Base-by-base conservation (phyloP, 2,113 vertebrate genomes). In the Ictidomys tridecemlineatus region DNA sequence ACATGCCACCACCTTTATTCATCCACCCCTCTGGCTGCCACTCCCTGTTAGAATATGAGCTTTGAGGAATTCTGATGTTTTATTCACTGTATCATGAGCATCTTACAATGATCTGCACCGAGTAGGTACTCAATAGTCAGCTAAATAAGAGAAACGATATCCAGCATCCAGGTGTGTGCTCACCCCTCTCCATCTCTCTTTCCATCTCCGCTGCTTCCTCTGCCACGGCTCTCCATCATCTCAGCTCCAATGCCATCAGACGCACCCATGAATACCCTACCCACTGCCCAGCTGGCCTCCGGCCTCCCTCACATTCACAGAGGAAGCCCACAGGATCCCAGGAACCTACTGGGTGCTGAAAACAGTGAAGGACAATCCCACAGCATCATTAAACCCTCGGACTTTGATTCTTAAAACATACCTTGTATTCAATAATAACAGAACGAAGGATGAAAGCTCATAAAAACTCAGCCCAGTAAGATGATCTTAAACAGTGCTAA, bases 401-500 rank as follows among this genome's bases (percentile, higher is more conserved):
- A 39, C 32, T 79, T 93, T 34, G 14, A 22, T 86, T 78, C 78
- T 70, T 53, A 28, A 63, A 63, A 63, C 69, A 91, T 2, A 34
- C 58, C 34, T 84, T 84, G 42, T 18, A 37, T 34, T 56, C 34
- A 92, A 56, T 48, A 83, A 72, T 85, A 67, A 87, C 48, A 85
- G 42, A 22, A 32, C 34, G 16, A 45, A 30, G 39, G 65, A 74
- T 20, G n/a, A 74, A 76, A 84, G 14, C 82, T 92, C 56, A 26
- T n/a, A 58, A 85, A 88, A 93, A 48, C 45, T 69, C 42, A 51
- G 56, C 39, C 67, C 42, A 34, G 37, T 16, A 56, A 78, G 20
- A 39, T 4, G 48, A 70, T 65, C 53, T 90, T 61, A 94, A 96
- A 88, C 58, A 86, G 70, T 93, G 82, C 78, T 95, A 72, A 61